Evolutionary conservation across 23 tunicate genomes (phyloP), one percentile per base, ranked within the genome.

Genomic region (Ascidia mentula): DNA sequence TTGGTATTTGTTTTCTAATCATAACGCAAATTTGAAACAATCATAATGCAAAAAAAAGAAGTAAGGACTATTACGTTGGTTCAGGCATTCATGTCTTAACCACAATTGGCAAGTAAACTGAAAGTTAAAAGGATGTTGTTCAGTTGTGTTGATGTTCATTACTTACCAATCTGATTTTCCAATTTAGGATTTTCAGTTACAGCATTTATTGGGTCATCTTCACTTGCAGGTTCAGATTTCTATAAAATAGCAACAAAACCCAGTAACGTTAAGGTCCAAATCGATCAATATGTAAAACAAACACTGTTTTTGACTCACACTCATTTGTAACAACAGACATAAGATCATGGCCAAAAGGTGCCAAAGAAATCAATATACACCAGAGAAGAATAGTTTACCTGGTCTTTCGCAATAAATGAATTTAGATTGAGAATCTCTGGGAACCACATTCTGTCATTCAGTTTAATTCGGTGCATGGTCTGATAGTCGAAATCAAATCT

Each of bases 401-500:
- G 79, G 22, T 81, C 84, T 17, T 84, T 60, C 42, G 79, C 95
- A 24, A 83, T 78, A 45, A 91, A 91, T 13, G 83, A 77, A 59
- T 91, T 91, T 22, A 91, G 79, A 71, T 91, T 90, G n/a, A 91
- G 87, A 38, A 77, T 72, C 38, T 86, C 80, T 30, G 97, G 90
- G 53, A 91, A 91, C 46, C 42, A 46, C 97, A 91, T 91, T 37
- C 90, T 84, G 69, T 91, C 97, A 32, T 91, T 86, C 36, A 91
- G 69, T 72, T 91, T 91, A 53, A 91, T 83, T 38, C 97, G 80
- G 32, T 86, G 90, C 87, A 91, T 85, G 12, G 89, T 91, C n/a
- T 77, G 46, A 40, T 91, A 91, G 80, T 91, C 97, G 40, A 91
- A 91, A 53, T 91, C 97, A 59, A 91, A 91, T 72, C 97, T 72